phyloP scores from a whole-genome alignment of 2,797 vertebrate species.

The Emys orbicularis region DNA sequence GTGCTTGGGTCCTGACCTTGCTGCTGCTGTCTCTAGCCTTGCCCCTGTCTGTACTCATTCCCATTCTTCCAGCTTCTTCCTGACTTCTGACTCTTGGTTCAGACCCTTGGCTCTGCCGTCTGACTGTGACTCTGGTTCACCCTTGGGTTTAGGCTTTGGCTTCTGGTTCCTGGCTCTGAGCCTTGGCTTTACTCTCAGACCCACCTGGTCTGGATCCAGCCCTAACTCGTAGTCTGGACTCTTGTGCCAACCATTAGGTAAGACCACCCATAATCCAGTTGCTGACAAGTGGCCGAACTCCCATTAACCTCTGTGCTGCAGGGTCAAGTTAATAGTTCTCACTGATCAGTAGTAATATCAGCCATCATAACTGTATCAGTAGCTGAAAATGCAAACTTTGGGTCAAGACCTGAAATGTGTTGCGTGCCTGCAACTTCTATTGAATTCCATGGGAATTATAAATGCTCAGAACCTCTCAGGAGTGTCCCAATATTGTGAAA shows the following conservation, averaged over 20 bases:
- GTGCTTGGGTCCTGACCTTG: not conserved
- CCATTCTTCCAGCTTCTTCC: not conserved
- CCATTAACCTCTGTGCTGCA: conserved; percentile 21
- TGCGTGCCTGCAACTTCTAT: conserved; percentile 28
- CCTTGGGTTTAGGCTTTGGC: too few relatives aligned
- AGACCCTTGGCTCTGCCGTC: too few relatives aligned
- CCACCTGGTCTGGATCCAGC: not conserved
- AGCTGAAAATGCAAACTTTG: not conserved
- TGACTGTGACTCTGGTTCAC: too few relatives aligned
- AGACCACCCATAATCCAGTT: not conserved
- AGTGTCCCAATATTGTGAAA: conserved; percentile 4
- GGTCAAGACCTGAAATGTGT: conserved; percentile 42
- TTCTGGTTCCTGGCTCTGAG: too few relatives aligned
- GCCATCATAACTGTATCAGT: conserved; percentile 1
- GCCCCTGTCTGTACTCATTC: not conserved
- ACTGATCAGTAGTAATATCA: conserved; percentile 12
- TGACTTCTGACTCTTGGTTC: too few relatives aligned
- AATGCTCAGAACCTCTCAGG: conserved; percentile 9
- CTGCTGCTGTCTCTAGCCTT: not conserved
- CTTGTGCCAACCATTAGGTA: not conserved
- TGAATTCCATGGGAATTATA: conserved; percentile 20
- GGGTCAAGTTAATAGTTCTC: conserved; percentile 14
- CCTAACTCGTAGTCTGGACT: not conserved
- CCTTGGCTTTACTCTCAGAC: not conserved
- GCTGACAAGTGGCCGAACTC: not conserved